Conservation (phyloP, 1,140 invertebrate species). For the Streblospio benedicti region DNA sequence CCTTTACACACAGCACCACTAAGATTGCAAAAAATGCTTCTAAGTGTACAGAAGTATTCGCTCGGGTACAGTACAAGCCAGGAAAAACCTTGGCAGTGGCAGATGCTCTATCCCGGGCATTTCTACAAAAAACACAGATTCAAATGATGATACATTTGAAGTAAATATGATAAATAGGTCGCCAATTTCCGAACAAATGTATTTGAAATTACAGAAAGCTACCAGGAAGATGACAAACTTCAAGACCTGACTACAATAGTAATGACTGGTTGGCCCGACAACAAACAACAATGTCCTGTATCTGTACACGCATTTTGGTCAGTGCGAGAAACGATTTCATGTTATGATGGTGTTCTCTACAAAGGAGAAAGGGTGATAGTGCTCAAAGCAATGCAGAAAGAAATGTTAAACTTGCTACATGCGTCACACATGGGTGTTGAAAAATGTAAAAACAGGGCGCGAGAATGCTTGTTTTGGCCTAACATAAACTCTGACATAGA, state of each 20-base stretch:
- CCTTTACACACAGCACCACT: slow-evolving; percentile 37
- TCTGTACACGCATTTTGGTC: slow-evolving; percentile 12
- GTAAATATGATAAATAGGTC: too few relatives aligned
- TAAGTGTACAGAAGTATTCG: slow-evolving; percentile 45
- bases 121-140: too few relatives aligned
- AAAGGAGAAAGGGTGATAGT: slow-evolving; percentile 22
- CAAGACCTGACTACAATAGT: neutral
- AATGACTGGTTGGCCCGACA: slow-evolving; percentile 3
- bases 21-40: slow-evolving; percentile 45
- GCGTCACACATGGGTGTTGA: slow-evolving; percentile 20
- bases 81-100: slow-evolving; percentile 44
- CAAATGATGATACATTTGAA: too few relatives aligned
- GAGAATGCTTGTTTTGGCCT: slow-evolving; percentile 23
- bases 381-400: slow-evolving; percentile 7
- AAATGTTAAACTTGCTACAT: slow-evolving; percentile 21
- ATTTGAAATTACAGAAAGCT: slow-evolving; percentile 30
- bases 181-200: too few relatives aligned
- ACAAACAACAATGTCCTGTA: too few relatives aligned
- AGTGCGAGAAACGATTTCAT: slow-evolving; percentile 20
- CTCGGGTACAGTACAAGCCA: slow-evolving; percentile 39
- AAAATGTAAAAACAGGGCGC: slow-evolving; percentile 17
- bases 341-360: slow-evolving; percentile 18
- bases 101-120: slow-evolving; percentile 25
- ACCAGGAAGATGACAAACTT: neutral
- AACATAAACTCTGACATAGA: slow-evolving; percentile 24